Evolutionary conservation across 2,113 vertebrate genomes (phyloP), one percentile per base, ranked within the genome.

Genomic region (Axis porcinus): DNA sequence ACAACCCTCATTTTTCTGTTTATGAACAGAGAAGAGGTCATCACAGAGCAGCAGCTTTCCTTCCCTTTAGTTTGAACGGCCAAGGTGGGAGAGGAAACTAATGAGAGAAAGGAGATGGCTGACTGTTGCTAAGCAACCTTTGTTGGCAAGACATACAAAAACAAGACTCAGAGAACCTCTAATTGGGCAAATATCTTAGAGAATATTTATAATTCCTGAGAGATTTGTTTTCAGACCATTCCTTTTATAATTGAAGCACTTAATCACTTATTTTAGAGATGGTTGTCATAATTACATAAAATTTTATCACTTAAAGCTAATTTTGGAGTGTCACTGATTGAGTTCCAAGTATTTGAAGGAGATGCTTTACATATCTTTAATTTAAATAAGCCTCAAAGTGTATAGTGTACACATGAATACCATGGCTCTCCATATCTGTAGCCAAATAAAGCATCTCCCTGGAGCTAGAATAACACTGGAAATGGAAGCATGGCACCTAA

Each of bases 101-200:
- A 90, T 81, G 91, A 60, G 83, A 87, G 45, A 95, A 83, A 96
- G 83, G 91, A 97, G 82, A 47, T 62, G 43, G 89, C 89, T 95
- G 57, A n/a, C 33, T 36, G 98, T 98, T 98, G 98, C 98, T 98
- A 98, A 97, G 98, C 98, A 98, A 98, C 97, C 27, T 92, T 96
- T 97, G 84, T 97, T 91, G 86, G 98, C 74, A 90, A 95, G 89
- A 97, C 93, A 94, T 76, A 55, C 58, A 94, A 97, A 97, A 96
- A 76, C 90, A 89, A 96, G 94, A 96, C 64, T 96, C 70, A 78
- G 93, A 89, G 94, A 96, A 76, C 64, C 96, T 97, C 91, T 96
- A 97, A 97, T 92, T 94, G 94, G 93, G 95, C 89, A 97, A 96
- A 96, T 95, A 98, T 95, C 91, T 97, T 89, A 57, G 30, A 97